phyloP scores from a whole-genome alignment of 2,888 invertebrate genomes.

The Athetis lepigone region DNA sequence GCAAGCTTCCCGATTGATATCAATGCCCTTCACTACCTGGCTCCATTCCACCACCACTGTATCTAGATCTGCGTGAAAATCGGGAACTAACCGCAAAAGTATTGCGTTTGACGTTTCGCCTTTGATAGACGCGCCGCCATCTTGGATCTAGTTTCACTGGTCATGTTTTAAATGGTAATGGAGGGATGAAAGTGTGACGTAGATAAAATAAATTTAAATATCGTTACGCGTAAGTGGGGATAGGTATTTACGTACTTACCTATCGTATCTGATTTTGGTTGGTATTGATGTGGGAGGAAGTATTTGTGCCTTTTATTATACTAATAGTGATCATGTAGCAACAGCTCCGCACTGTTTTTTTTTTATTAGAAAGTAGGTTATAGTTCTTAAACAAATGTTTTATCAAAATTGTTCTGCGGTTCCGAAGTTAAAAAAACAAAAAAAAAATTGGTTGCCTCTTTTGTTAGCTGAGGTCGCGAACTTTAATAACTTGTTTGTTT shows the following conservation, averaged over 20 bases:
- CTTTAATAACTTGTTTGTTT: no score
- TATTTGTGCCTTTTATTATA: no score
- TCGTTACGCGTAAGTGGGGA: slow-evolving; percentile 28
- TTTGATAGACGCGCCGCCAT: slow-evolving; percentile 23
- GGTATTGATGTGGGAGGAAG: not conserved
- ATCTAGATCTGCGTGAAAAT: slow-evolving; percentile 8
- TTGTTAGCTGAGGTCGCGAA: no score
- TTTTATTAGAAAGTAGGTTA: no score
- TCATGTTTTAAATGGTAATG: slow-evolving; percentile 37
- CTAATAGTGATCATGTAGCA: no score
- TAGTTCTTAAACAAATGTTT: no score
- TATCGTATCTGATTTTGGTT: slow-evolving; percentile 21
- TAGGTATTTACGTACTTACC: slow-evolving; percentile 7
- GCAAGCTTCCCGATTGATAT: slow-evolving; percentile 50
- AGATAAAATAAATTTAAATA: slow-evolving; percentile 56
- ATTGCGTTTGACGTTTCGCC: not conserved
- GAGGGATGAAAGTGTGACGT: slow-evolving; percentile 38
- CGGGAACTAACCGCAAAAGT: not conserved
- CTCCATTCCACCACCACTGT: slow-evolving; percentile 7
- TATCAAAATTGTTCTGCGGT: no score
- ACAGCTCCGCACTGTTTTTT: no score
- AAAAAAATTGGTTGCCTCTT: no score
- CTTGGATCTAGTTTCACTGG: slow-evolving; percentile 25
- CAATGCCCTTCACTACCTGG: slow-evolving; percentile 50
- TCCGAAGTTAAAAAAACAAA: no score